Conservation (phyloP, 2,113 vertebrate species). For the Salvelinus alpinus region DNA sequence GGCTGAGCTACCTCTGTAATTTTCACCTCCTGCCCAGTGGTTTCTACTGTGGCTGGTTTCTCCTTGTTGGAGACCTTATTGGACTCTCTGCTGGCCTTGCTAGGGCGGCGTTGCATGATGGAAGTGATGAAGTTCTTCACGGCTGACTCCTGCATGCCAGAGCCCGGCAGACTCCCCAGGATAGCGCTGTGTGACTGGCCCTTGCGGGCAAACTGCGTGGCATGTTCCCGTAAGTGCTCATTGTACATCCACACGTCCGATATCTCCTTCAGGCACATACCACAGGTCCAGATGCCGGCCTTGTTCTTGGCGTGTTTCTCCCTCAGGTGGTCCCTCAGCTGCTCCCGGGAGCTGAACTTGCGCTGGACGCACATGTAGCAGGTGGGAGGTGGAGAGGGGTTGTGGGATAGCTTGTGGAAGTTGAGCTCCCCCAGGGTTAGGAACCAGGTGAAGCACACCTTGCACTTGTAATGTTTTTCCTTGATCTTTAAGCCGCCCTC, state of each 20-base stretch:
- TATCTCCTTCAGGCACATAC: conserved; percentile 96
- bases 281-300: conserved; percentile 91
- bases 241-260: conserved; percentile 98
- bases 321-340: conserved; percentile 89
- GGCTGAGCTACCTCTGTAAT: conserved; percentile 59
- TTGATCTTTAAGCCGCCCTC: conserved; percentile 77
- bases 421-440: conserved; percentile 88
- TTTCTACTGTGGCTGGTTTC: conserved; percentile 54
- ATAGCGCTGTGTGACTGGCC: conserved; percentile 85
- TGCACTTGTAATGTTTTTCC: conserved; percentile 92
- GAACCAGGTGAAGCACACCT: conserved; percentile 95
- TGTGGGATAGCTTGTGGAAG: conserved; percentile 93
- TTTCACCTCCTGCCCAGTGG: conserved; percentile 50
- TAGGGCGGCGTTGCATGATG: conserved; percentile 79
- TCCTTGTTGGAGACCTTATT: conserved; percentile 53
- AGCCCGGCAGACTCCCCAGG: conserved; percentile 74
- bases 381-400: conserved; percentile 91
- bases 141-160: conserved; percentile 77
- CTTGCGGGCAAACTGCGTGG: conserved; percentile 88
- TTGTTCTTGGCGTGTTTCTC: conserved; percentile 92
- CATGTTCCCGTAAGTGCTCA: conserved; percentile 92
- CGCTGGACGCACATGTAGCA: conserved; percentile 99
- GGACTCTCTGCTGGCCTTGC: conserved; percentile 69
- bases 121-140: conserved; percentile 86
- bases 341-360: conserved; percentile 92